Evolutionary conservation across 2,797 vertebrate species (phyloP), one percentile per base, ranked within the genome.

Genomic region (Gambelia wislizenii): DNA sequence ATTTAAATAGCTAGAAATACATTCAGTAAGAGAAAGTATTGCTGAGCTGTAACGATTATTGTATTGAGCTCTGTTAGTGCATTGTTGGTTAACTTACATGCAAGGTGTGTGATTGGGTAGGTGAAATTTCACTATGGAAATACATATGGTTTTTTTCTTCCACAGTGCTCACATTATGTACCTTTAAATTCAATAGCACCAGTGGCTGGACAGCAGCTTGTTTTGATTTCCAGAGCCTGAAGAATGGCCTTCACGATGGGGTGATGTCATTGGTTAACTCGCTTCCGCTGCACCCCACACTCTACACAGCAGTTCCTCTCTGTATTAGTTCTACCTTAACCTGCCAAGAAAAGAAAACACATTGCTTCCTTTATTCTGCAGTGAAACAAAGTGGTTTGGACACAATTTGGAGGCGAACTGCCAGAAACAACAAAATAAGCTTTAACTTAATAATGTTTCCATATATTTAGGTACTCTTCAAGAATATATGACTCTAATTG

Each of bases 301-400:
- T 2, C 36, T 90, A 88, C 85, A 80, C 87, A 86, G 87, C 89
- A 90, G 54, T 93, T 95, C 84, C 75, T 94, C 79, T 93, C 76
- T 69, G 16, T 94, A 64, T 93, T 91, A 91, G 69, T 81, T 92
- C 52, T 92, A 56, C 88, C 93, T 95, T 92, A 81, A 93, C 87
- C 88, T 93, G 92, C 86, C 94, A 92, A 92, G 90, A 79, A 93
- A 92, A 91, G 70, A 92, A 95, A 96, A 93, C 84, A 80, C 77
- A 83, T 87, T 72, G 42, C 39, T 95, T 94, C 84, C 90, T 96
- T 94, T 93, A 89, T 89, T 92, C 90, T 90, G n/a, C 75, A 39
- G 77, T 81, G 47, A 95, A 96, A 94, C 86, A 93, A 94, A 95
- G 84, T 95, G 64, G 22, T 91, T 95, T 95, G 94, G 92, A 92